These are phyloP conservation scores for Elanus axillaris DNA, from an alignment of 2,113 vertebrate species.

Conservation along the genomic window DNA sequence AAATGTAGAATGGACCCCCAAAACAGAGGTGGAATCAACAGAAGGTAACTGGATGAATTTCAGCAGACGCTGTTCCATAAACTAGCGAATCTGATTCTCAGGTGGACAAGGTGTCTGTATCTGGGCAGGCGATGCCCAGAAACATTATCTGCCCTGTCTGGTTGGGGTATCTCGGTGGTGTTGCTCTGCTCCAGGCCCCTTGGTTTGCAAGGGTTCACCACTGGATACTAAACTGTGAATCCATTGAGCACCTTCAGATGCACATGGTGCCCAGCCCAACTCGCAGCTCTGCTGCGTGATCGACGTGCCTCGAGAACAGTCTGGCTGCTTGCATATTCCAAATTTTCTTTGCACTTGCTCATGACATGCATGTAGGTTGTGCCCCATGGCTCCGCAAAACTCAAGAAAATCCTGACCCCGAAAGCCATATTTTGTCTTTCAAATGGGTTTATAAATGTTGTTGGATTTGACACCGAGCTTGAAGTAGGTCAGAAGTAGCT, in stretches of 20 bases:
- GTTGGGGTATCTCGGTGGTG: neutral
- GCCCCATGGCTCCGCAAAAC: no score
- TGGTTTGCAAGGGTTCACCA: neutral
- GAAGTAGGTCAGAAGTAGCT: neutral
- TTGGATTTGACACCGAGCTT: neutral
- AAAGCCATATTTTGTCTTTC: neutral
- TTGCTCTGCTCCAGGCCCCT: neutral
- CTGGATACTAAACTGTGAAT: neutral
- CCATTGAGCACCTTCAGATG: neutral
- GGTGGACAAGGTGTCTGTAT: neutral
- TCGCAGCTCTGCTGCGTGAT: neutral
- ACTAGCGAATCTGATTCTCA: neutral
- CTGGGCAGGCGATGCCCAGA: neutral
- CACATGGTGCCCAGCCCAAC: fast-evolving
- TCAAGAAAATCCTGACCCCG: neutral
- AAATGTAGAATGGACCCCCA: neutral
- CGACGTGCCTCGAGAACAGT: neutral
- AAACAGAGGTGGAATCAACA: neutral
- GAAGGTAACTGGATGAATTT: neutral
- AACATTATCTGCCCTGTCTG: fast-evolving
- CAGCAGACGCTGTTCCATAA: neutral
- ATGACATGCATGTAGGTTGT: neutral
- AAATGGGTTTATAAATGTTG: neutral
- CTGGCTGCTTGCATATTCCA: no score
- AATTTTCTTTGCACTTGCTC: neutral